Conservation (phyloP, 2,888 invertebrate species). For the Halictus ligatus region DNA sequence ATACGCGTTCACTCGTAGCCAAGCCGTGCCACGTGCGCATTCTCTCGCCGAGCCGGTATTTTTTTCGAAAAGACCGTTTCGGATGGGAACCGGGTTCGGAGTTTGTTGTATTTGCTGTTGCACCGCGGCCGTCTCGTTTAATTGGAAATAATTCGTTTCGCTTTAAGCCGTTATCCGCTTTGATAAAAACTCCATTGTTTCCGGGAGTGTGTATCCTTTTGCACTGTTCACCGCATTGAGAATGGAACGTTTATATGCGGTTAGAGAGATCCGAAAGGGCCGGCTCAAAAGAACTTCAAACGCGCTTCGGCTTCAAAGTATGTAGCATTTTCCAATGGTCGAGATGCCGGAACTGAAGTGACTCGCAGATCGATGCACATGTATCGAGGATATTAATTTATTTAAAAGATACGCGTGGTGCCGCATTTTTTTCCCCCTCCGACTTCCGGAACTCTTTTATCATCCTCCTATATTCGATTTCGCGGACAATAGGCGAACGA, state of each 20-base stretch:
- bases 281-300: not conserved
- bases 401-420: not conserved
- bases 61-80: not conserved
- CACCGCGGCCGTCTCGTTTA: not conserved
- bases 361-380: not conserved
- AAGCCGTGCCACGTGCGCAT: conserved; percentile 3
- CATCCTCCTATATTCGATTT: not conserved
- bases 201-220: not conserved
- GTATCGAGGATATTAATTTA: not conserved
- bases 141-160: conserved; percentile 10
- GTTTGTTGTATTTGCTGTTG: not conserved
- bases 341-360: not conserved
- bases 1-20: conserved; percentile 46
- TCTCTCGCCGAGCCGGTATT: conserved; percentile 6
- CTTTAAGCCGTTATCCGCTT: not conserved
- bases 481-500: not conserved
- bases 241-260: conserved; percentile 8
- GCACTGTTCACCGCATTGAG: not conserved
- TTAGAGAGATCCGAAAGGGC: not conserved
- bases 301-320: not conserved
- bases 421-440: not conserved
- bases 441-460: not conserved
- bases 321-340: not conserved
- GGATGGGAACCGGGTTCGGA: not conserved
- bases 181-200: conserved; percentile 7